A percentile compares a stretch with the other conserved stretches of the same genome.
Evolutionary conservation across 2,888 invertebrate genomes (phyloP).

Genomic region (Xiphydria camelus): DNA sequence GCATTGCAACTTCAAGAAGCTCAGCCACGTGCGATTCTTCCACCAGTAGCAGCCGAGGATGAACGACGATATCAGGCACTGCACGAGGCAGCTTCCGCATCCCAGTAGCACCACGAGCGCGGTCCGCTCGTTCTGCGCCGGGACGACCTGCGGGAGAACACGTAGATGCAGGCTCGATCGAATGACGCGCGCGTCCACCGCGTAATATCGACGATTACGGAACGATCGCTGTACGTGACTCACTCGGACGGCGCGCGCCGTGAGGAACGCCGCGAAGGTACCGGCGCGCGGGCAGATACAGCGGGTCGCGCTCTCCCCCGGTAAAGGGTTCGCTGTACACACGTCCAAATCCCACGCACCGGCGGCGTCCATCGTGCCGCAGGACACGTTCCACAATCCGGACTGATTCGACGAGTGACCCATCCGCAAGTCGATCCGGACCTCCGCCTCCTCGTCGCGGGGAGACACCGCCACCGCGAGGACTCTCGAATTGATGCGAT

Average conservation of each 20-base stretch:
- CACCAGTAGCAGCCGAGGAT: slow-evolving; percentile 61
- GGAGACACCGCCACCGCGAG: slow-evolving; percentile 53
- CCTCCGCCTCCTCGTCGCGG: slow-evolving; percentile 43
- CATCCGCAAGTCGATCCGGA: slow-evolving; percentile 60
- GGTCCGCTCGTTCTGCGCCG: slow-evolving; percentile 44
- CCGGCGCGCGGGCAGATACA: slow-evolving; percentile 68
- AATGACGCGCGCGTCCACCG: too few species aligned
- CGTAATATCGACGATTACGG: too few species aligned
- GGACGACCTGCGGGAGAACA: slow-evolving; percentile 34
- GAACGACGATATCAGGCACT: slow-evolving; percentile 58
- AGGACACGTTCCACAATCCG: slow-evolving; percentile 58
- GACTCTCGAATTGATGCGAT: slow-evolving; percentile 67
- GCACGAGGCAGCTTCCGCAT: slow-evolving; percentile 61
- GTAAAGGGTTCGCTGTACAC: slow-evolving; percentile 59
- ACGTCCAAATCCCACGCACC: slow-evolving; percentile 67
- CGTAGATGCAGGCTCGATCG: neutral
- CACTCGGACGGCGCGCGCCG: slow-evolving; percentile 55
- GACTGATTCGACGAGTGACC: slow-evolving; percentile 58
- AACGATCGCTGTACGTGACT: slow-evolving; percentile 14
- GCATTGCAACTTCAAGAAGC: slow-evolving; percentile 71
- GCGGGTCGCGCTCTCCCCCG: slow-evolving; percentile 58
- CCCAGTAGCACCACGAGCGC: slow-evolving; percentile 60
- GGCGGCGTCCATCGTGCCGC: slow-evolving; percentile 58
- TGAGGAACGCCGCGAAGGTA: slow-evolving; percentile 67
- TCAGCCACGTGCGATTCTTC: slow-evolving; percentile 62